These are phyloP conservation scores for Ditylenchus dipsaci DNA, from an alignment of 1,140 invertebrate genomes.

Conservation along the genomic window DNA sequence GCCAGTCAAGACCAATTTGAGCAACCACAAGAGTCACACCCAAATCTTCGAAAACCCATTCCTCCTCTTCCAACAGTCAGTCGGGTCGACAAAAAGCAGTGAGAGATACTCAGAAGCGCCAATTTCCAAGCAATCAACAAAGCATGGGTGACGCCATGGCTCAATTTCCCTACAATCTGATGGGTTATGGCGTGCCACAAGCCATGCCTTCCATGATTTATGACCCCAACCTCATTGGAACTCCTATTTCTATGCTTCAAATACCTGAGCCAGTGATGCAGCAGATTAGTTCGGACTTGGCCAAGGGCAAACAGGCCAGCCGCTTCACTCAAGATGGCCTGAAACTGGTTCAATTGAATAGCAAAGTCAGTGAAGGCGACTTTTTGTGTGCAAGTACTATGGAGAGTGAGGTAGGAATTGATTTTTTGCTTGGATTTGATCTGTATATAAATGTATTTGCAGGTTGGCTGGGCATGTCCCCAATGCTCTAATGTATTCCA, in stretches of 20 bases:
- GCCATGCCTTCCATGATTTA: constrained; percentile 33
- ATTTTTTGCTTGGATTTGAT: neutral
- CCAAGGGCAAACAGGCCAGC: constrained; percentile 29
- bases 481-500: constrained; percentile 55
- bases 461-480: constrained; percentile 57
- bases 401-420: constrained; percentile 30
- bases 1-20: neutral
- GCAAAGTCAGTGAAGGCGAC: constrained; percentile 31
- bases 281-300: constrained; percentile 44
- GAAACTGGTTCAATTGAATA: constrained; percentile 20
- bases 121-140: neutral
- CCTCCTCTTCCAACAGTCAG: neutral
- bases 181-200: constrained; percentile 33
- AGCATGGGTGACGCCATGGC: neutral
- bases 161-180: constrained; percentile 46
- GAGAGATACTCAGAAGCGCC: neutral
- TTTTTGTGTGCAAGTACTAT: constrained; percentile 21
- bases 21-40: neutral
- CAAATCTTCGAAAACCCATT: neutral
- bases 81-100: neutral
- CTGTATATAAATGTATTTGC: constrained; percentile 15
- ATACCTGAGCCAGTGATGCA: constrained; percentile 51
- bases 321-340: constrained; percentile 51
- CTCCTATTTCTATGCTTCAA: constrained; percentile 49
- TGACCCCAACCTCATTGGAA: constrained; percentile 48